Base-by-base conservation (phyloP, 2,797 vertebrate genomes). In the Hylomyscus alleni region DNA sequence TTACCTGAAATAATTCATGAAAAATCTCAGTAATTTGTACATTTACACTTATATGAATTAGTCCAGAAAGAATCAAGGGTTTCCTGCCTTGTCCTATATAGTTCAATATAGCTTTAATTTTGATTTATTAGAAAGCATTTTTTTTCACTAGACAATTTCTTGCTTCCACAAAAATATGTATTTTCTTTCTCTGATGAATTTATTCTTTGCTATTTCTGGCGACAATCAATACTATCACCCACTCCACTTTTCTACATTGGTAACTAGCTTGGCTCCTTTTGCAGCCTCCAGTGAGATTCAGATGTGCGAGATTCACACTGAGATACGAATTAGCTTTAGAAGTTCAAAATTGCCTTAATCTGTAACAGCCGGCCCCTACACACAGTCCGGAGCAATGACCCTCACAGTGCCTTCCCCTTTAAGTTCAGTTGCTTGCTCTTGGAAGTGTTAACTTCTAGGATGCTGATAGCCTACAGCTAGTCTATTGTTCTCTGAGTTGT, bases 161-260 rank as follows among this genome's bases (percentile, higher is more conserved):
- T 93, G 12, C 37, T n/a, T 85, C 72, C 3, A 10, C 83, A 91
- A 54, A 96, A 92, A 62, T 9, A 78, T 54, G 3, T n/a, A 54
- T 95, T 95, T 95, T 67, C 93, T 94, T 95, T 91, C 62, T 90
- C 75, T 97, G 76, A 94, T 85, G 80, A 95, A 90, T 81, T 73
- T 93, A 67, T 78, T 78, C 40, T 54, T 90, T 73, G 81, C 82
- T 89, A 20, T 80, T 89, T n/a, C 78, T 95, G 78, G 75, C 92
- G 69, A 77, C 75, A 29, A 8, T 92, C 56, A 6, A 15, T 83
- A 78, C 47, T 44, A 40, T 9, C 65, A n/a, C 47, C 15, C 40
- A 20, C 62, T 13, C 1, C 31, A 13, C 26, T 54, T 77, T 87
- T 85, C 92, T 76, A 0, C 73, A 67, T 76, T 76, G 11, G 44